Evolutionary conservation across 2,113 vertebrate species (phyloP), one percentile per base, ranked within the genome.

Genomic region (Ascaphus truei): DNA sequence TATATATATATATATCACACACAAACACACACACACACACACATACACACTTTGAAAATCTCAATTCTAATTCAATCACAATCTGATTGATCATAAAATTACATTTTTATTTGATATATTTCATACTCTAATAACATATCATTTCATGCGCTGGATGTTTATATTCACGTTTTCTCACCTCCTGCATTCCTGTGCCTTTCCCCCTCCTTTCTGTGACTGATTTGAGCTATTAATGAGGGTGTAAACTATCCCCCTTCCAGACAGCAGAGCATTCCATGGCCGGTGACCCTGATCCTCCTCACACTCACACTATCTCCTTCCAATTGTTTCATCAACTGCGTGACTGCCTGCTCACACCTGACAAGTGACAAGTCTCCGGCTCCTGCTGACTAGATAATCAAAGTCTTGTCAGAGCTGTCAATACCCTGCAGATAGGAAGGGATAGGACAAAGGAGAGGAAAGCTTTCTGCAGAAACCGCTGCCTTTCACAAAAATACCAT

Each of bases 311-410:
- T 83, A 79, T 89, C 85, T 93, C 90, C 87, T 85, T 89, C 85
- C 90, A 89, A 94, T 93, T 93, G 92, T 93, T 91, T 92, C 93
- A 90, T 96, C 95, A 93, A 89, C 83, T 72, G 74, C 69, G 79
- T 76, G 83, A 77, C 86, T 85, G 86, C 88, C 71, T 79, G 90
- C 89, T 91, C 90, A 87, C 86, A 92, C 87, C 93, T 95, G 93
- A 93, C 90, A 89, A 90, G 91, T 93, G 93, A 93, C 94, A 93
- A 89, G 87, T 85, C 89, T 90, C 87, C 86, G 89, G 90, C 91
- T 93, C 93, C 89, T 83, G 91, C 91, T 88, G 92, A 93, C 92
- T 92, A 89, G 92, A 92, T 96, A 95, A 96, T 98, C 95, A 95
- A 95, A 95, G 89, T 91, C 91, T 92, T 95, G 94, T 95, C 95